A percentile compares a stretch with the other conserved stretches of the same genome.
phyloP scores from a whole-genome alignment of 92 coral and sea anemone genomes.

The Metridium senile region DNA sequence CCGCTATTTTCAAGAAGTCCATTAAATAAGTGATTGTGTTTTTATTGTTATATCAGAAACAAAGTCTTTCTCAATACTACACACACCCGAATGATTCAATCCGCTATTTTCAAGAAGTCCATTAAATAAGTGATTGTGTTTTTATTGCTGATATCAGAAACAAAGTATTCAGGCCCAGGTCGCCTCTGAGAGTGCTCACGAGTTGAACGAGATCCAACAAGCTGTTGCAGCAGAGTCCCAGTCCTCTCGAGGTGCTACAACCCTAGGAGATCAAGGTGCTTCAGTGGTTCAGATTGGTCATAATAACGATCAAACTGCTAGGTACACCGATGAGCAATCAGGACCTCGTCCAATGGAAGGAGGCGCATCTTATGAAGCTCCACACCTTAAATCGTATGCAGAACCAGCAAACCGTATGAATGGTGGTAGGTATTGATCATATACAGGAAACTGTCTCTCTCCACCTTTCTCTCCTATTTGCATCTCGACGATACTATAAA shows the following conservation, averaged over 20 bases:
- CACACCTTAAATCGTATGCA: slow-evolving; percentile 36
- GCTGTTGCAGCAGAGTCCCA: slow-evolving; percentile 98
- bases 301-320: slow-evolving; percentile 21
- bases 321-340: slow-evolving; percentile 38
- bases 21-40: too few relatives aligned
- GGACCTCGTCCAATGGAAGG: slow-evolving; percentile 22
- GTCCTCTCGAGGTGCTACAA: slow-evolving; percentile 89
- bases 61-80: too few relatives aligned
- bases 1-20: too few relatives aligned
- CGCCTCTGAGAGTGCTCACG: slow-evolving; percentile 98
- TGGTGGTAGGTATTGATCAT: slow-evolving; percentile 22
- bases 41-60: too few relatives aligned
- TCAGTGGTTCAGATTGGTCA: slow-evolving; percentile 68
- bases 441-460: too few relatives aligned
- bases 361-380: slow-evolving; percentile 35
- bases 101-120: too few relatives aligned
- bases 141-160: slow-evolving; percentile 41
- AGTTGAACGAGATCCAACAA: slow-evolving; percentile 92
- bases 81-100: too few relatives aligned
- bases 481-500: too few relatives aligned
- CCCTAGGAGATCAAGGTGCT: slow-evolving; percentile 86
- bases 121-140: too few relatives aligned
- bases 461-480: too few relatives aligned
- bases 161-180: slow-evolving; percentile 98
- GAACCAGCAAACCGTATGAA: slow-evolving; percentile 4